Evolutionary conservation across 2,113 vertebrate species (phyloP), one percentile per base, ranked within the genome.

Genomic region (Sterrhoptilus dennistouni): DNA sequence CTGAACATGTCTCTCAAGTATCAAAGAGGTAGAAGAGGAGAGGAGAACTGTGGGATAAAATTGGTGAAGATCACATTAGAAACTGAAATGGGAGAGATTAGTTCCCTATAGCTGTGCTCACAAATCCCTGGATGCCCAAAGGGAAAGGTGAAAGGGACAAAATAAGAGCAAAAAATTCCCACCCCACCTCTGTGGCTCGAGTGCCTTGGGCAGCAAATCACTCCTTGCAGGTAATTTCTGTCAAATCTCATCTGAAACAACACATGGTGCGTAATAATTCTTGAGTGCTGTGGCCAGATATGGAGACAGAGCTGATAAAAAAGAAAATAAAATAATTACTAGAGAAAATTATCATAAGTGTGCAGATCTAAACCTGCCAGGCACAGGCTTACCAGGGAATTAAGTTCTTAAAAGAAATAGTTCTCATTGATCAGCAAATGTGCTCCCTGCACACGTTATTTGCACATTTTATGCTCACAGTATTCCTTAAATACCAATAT

Each of bases 251-350:
- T 40, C 65, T 61, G 7, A 63, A 78, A 53, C 56, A 95, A 27
- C 61, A n/a, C 70, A 18, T 15, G 49, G 31, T 49, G 20, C 27
- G 40, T 27, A 45, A 65, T 33, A 40, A 59, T 22, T 80, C 57
- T 8, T 19, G 25, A 57, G 60, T 35, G 60, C 74, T 53, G 60
- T 63, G 40, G 72, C 52, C 38, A 83, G 45, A 70, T 40, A n/a
- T 19, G 31, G 31, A 72, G 66, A 61, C 20, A 65, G 36, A 64
- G 69, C 49, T 9, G 6, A 66, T n/a, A 53, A 38, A 80, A 89
- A 89, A 61, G 13, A 81, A 85, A 84, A 94, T 65, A 42, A 71
- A 85, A 86, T 75, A 82, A 82, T 93, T 93, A 52, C 31, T 25
- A 38, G n/a, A 23, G 23, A 29, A 64, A 87, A 83, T 76, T 65